Evolutionary conservation across 2,113 vertebrate species (phyloP).

Genomic region (Penelope pileata): DNA sequence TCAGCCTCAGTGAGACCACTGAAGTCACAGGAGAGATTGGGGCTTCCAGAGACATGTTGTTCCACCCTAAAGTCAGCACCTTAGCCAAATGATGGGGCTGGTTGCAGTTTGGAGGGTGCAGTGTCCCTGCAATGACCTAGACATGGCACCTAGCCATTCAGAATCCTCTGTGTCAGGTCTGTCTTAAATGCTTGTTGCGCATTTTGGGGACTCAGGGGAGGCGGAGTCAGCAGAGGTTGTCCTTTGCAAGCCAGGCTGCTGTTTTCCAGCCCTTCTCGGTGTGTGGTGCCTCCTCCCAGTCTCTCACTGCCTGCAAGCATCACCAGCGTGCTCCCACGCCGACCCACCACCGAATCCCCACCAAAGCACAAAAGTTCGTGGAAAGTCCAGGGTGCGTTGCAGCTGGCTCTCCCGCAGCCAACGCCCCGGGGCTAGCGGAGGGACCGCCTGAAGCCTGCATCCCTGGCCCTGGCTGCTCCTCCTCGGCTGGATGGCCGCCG

Average conservation of each 20-base stretch:
- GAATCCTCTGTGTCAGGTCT: background rate
- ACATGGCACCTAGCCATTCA: background rate
- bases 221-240: background rate
- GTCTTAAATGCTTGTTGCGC: background rate
- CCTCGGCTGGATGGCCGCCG: background rate
- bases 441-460: background rate
- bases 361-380: conserved; percentile 62
- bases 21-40: background rate
- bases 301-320: background rate
- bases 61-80: background rate
- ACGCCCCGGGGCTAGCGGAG: conserved; percentile 17
- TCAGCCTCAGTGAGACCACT: background rate
- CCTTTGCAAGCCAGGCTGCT: background rate
- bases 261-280: background rate
- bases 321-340: background rate
- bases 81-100: background rate
- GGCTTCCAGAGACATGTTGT: accelerated
- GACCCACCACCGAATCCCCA: background rate
- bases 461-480: conserved; percentile 9
- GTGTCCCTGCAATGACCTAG: background rate
- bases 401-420: background rate
- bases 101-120: background rate
- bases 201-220: background rate
- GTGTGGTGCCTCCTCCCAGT: conserved; percentile 9
- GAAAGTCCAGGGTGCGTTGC: conserved; percentile 36